Base-by-base conservation (phyloP, 2,113 vertebrate genomes). In the Etia nguti region DNA sequence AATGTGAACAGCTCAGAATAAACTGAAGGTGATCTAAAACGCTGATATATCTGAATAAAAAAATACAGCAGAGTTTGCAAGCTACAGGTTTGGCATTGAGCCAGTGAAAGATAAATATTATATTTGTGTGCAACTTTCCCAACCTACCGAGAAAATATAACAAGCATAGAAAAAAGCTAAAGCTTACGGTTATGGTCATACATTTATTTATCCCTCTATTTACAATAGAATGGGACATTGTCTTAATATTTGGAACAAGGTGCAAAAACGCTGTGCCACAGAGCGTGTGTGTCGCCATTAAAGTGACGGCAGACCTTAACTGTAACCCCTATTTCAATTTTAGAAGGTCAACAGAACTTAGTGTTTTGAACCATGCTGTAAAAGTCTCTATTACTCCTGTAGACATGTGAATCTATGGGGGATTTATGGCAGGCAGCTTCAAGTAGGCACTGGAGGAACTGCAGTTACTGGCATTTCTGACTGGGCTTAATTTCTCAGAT, bases 111-210 rank as follows among this genome's bases (percentile, higher is more conserved):
- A 73, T 16, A 34, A 20, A 57, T 8, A 57, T 57, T 26, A 26
- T 70, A 16, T 70, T 24, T 43, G 12, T 43, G n/a, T 43, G n/a
- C 8, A 70, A 43, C n/a, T 43, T 24, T 70, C 13, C 12, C 6
- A 43, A 24, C 8, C 4, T 62, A 36, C 34, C 10, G 4, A 2
- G 12, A 43, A 70, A 43, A 26, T 43, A 8, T 16, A 43, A 24
- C 68, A 73, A 73, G 68, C 22, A 46, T 0, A 46, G 22, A 73
- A 75, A 46, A 73, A 48, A 41, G 20, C 4, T 68, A 38, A 38
- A 68, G n/a, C 7, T 22, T 68, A 7, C 0, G 1, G 18, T 36
- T n/a, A 7, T 7, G 10, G 31, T 65, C 18, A 8, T 65, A 24
- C 36, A 15, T 41, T 70, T 22, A 43, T 70, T 41, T 5, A 16